Evolutionary conservation across 2,113 vertebrate genomes (phyloP).

Genomic region (Bucco capensis): DNA sequence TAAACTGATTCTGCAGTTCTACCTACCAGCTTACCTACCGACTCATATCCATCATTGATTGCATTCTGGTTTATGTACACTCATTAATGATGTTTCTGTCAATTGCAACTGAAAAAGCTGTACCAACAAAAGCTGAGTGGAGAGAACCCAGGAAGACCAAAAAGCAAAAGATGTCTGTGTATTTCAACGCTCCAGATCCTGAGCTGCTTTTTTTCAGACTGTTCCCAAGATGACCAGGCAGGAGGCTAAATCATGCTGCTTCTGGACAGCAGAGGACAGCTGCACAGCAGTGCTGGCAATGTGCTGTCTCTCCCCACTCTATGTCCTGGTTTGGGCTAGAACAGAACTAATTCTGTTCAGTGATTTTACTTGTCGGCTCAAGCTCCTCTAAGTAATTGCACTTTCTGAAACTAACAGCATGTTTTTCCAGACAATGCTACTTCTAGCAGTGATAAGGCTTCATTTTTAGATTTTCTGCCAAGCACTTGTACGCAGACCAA

Average conservation of each 20-base stretch:
- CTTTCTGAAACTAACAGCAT: no score
- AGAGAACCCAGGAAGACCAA: not conserved
- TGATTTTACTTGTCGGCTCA: no score
- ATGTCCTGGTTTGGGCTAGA: no score
- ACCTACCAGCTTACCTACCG: not conserved
- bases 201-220: not conserved
- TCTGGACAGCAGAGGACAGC: not conserved
- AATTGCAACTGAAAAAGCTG: not conserved
- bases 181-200: not conserved
- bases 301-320: not conserved
- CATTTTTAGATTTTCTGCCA: no score
- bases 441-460: no score
- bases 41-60: not conserved
- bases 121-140: not conserved
- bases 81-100: not conserved
- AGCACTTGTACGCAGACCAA: no score
- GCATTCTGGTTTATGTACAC: not conserved
- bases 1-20: not conserved
- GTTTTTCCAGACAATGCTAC: no score
- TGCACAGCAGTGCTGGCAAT: accelerated
- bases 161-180: not conserved
- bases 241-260: not conserved
- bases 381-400: no score
- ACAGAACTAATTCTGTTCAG: no score
- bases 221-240: not conserved